A percentile compares a stretch with the other conserved stretches of the same genome.
Evolutionary conservation across 2,113 vertebrate genomes (phyloP).

Genomic region (Scatophagus argus): DNA sequence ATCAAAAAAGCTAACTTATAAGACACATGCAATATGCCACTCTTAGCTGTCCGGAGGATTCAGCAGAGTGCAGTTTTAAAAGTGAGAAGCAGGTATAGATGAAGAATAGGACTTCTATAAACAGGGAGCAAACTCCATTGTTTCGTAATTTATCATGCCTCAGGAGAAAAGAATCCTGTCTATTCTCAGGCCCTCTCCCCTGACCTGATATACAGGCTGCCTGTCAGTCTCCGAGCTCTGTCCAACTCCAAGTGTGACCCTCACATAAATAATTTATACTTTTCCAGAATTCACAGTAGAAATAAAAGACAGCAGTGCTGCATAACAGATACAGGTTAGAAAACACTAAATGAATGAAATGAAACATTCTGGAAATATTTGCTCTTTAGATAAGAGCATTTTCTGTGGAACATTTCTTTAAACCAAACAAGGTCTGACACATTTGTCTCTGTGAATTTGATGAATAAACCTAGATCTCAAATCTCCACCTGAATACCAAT

Average conservation of each 20-base stretch:
- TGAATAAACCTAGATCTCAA: constrained; percentile 47
- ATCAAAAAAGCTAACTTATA: too few species aligned
- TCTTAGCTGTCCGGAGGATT: neutral
- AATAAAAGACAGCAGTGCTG: constrained; percentile 34
- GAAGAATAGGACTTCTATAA: constrained; percentile 28
- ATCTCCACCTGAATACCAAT: constrained; percentile 52
- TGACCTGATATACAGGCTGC: constrained; percentile 17
- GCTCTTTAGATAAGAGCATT: constrained; percentile 36
- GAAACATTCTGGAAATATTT: constrained; percentile 40
- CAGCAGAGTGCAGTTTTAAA: constrained; percentile 1
- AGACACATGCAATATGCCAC: neutral
- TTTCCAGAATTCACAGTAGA: constrained; percentile 55
- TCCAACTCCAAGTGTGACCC: constrained; percentile 45
- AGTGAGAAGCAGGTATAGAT: constrained; percentile 19
- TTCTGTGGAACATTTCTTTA: constrained; percentile 22
- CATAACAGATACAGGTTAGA: constrained; percentile 27
- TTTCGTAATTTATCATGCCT: constrained; percentile 33
- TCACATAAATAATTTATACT: constrained; percentile 63
- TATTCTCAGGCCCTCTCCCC: neutral
- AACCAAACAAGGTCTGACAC: constrained; percentile 50
- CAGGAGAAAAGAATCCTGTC: neutral
- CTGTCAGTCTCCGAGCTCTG: constrained; percentile 51
- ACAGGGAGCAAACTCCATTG: constrained; percentile 26
- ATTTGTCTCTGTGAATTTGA: constrained; percentile 44
- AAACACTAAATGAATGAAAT: constrained; percentile 43